These are phyloP conservation scores for Goniozus legneri DNA, from an alignment of 1,140 invertebrate genomes.

Conservation along the genomic window DNA sequence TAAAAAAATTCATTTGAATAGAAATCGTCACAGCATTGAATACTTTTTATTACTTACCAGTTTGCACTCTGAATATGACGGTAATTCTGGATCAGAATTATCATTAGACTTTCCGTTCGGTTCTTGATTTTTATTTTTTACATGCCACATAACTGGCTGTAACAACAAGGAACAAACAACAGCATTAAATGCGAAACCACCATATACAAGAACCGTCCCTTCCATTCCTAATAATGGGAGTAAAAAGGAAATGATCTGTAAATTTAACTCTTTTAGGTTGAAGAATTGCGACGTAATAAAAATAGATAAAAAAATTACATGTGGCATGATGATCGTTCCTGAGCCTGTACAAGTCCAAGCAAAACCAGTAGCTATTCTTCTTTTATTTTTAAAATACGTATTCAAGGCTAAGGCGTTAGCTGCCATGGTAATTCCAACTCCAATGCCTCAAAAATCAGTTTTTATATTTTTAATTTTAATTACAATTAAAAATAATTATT, in stretches of 20 bases:
- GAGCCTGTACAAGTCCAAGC: constrained; percentile 49
- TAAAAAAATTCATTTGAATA: too few relatives aligned
- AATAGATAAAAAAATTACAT: too few relatives aligned
- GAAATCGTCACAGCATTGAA: too few relatives aligned
- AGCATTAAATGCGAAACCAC: constrained; percentile 58
- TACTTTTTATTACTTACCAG: too few relatives aligned
- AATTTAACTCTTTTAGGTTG: too few relatives aligned
- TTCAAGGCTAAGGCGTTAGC: constrained; percentile 55
- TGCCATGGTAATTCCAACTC: constrained; percentile 60
- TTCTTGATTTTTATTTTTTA: constrained; percentile 37
- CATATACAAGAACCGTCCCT: constrained; percentile 58
- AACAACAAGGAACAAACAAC: constrained; percentile 58
- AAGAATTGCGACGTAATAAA: too few relatives aligned
- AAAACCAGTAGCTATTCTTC: constrained; percentile 48
- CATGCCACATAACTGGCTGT: constrained; percentile 64
- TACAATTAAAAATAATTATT: constrained; percentile 2
- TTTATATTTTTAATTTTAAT: neutral
- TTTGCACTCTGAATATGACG: too few relatives aligned
- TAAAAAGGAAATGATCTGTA: constrained; percentile 56
- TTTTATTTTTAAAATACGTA: constrained; percentile 49
- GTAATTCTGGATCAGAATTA: neutral
- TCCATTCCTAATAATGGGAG: constrained; percentile 55
- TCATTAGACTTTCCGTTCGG: neutral
- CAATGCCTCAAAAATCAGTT: constrained; percentile 50
- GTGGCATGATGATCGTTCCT: constrained; percentile 53